Evolutionary conservation across 37 sponge, comb jelly and placozoan species (phyloP).

Genomic region (Cliona cf. orientalis): DNA sequence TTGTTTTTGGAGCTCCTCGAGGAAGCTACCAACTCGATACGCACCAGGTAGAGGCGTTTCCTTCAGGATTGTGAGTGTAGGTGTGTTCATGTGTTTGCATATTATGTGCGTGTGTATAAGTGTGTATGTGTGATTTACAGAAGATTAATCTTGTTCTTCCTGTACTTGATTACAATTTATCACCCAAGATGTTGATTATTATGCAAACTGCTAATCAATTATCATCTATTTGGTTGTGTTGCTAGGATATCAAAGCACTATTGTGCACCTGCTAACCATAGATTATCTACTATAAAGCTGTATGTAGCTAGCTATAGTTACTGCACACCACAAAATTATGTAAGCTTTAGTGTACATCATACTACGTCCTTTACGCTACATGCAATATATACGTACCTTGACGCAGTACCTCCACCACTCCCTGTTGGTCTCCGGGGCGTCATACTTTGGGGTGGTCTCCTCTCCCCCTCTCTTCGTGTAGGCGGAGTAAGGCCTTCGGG

Average conservation of each 20-base stretch:
- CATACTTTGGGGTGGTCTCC: constrained; percentile 59
- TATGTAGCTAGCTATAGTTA: no score
- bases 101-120: not conserved
- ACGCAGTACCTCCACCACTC: constrained; percentile 91
- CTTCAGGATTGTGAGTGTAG: constrained; percentile 14
- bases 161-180: no score
- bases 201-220: no score
- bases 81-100: not conserved
- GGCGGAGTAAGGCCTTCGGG: constrained; percentile 79
- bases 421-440: constrained; percentile 58
- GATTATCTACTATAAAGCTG: no score
- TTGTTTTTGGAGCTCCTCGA: constrained; percentile 67
- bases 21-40: constrained; percentile 63
- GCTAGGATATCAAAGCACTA: no score
- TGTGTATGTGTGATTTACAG: not conserved
- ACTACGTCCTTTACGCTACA: no score
- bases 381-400: constrained; percentile 68
- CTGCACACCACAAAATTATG: no score
- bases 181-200: no score
- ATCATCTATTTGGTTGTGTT: no score
- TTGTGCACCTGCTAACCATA: no score
- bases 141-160: not conserved
- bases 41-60: constrained; percentile 90
- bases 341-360: no score
- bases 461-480: constrained; percentile 71